Evolutionary conservation across 1,140 invertebrate species (phyloP), one percentile per base, ranked within the genome.

Genomic region (Zaprionus africanus): DNA sequence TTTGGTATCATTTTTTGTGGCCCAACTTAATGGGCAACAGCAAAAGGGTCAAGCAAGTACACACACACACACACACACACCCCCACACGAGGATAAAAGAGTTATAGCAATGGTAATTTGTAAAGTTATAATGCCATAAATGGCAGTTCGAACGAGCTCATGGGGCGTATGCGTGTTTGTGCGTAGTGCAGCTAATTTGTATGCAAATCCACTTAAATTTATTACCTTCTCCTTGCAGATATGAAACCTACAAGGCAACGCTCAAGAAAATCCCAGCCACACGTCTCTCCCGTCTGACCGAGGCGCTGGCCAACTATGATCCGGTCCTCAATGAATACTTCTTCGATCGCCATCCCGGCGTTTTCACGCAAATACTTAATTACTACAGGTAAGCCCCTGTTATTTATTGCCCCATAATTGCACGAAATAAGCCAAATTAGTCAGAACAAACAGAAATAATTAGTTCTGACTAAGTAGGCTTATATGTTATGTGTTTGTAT

Each of bases 241-340:
- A 99, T 93, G 98, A 99, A 94, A 99, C 98, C 43, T 99, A 99
- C 94, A 98, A 98, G 93, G 96, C 96, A 28, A 97, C 96, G 26
- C 93, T 99, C 75, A 98, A 98, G 94, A 99, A 99, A 94, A 98
- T 99, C 90, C 98, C 98, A 46, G 98, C 98, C 58, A 99, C 98
- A 1, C 93, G 98, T 74, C 94, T 98, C 66, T 98, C 97, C 38
- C 93, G 97, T 64, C 94, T 99, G 63, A 98, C 97, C 11, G 97
- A 98, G 93, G 96, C 96, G 22, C 94, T 98, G 74, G 97, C 96
- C 80, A 99, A 99, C 93, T 99, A 99, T 93, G 98, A 99, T 94
- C 97, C 98, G 4, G 96, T 99, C 76, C 95, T 99, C 76, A 99
- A 99, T 93, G 98, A 99, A 93, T 99, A 99, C 94, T 99, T 99